Evolutionary conservation across 2,113 vertebrate species (phyloP).

Genomic region (Zingel zingel): DNA sequence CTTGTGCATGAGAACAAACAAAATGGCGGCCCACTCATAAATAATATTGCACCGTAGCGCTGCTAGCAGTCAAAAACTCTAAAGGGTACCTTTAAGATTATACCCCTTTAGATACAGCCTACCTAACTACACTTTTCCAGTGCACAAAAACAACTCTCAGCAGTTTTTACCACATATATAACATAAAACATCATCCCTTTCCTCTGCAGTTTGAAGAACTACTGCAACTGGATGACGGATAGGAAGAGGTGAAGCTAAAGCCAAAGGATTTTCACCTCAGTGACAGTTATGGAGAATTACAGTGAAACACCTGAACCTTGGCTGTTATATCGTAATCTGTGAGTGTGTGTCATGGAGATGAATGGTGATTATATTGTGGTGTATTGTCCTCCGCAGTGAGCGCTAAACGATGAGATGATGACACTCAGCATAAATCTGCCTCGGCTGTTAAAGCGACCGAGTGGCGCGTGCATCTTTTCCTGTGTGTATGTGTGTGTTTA

Average conservation of each 20-base stretch:
- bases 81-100: neutral
- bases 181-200: slow-evolving; percentile 11
- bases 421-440: slow-evolving; percentile 66
- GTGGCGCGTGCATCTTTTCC: slow-evolving; percentile 6
- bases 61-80: neutral
- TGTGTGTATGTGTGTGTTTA: slow-evolving; percentile 45
- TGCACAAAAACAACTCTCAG: neutral
- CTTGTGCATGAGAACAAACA: neutral
- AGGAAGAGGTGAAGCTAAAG: slow-evolving; percentile 29
- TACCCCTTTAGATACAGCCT: neutral
- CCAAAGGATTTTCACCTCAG: slow-evolving; percentile 53
- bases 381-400: slow-evolving; percentile 59
- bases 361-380: slow-evolving; percentile 66
- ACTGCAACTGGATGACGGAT: slow-evolving; percentile 21
- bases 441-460: slow-evolving; percentile 2
- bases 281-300: slow-evolving; percentile 71
- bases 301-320: slow-evolving; percentile 59
- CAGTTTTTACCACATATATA: neutral
- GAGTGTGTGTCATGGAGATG: slow-evolving; percentile 60
- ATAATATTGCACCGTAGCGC: too few species aligned
- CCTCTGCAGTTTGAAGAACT: slow-evolving; percentile 30
- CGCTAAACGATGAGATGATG: slow-evolving; percentile 72
- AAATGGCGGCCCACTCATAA: neutral
- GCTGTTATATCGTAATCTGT: slow-evolving; percentile 59
- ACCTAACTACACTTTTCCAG: neutral